A percentile compares a stretch with the other conserved stretches of the same genome.
Evolutionary conservation across 2,888 invertebrate species (phyloP).

Genomic region (Plagiodera versicolora): DNA sequence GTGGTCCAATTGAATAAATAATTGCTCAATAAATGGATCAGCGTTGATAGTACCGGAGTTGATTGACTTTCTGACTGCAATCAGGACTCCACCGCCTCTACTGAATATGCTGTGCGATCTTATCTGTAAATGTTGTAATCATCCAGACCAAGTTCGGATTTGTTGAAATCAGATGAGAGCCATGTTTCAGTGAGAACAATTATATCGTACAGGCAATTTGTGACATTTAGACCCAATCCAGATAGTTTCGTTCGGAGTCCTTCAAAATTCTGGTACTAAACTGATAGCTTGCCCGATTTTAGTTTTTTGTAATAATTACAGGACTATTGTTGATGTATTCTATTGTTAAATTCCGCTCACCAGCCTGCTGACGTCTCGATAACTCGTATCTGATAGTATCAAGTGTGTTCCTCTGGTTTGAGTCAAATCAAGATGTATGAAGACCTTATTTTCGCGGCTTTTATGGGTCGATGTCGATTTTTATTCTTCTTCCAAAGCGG

Average conservation of each 20-base stretch:
- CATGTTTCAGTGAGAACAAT: not conserved
- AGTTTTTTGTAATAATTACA: not conserved
- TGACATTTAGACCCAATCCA: too few relatives aligned
- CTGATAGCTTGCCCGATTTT: not conserved
- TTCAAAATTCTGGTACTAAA: conserved; percentile 5
- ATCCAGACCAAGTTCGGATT: not conserved
- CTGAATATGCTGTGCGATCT: not conserved
- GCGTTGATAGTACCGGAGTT: too few relatives aligned
- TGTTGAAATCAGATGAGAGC: too few relatives aligned
- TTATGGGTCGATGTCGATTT: too few relatives aligned
- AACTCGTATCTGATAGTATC: too few relatives aligned
- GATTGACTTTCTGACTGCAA: not conserved
- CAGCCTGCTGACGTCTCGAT: conserved; percentile 7
- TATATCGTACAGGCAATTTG: not conserved
- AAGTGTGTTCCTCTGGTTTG: too few relatives aligned
- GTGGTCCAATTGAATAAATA: too few relatives aligned
- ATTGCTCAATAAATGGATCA: too few relatives aligned
- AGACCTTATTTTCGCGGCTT: too few relatives aligned
- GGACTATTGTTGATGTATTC: conserved; percentile 3
- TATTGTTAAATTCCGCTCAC: not conserved
- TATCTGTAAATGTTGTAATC: conserved; percentile 3
- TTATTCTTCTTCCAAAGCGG: too few relatives aligned
- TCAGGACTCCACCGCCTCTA: conserved; percentile 2
- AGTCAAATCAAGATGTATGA: too few relatives aligned
- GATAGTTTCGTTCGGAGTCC: not conserved